Base-by-base conservation (phyloP, 2,888 invertebrate genomes). In the Hyposoter didymator region DNA sequence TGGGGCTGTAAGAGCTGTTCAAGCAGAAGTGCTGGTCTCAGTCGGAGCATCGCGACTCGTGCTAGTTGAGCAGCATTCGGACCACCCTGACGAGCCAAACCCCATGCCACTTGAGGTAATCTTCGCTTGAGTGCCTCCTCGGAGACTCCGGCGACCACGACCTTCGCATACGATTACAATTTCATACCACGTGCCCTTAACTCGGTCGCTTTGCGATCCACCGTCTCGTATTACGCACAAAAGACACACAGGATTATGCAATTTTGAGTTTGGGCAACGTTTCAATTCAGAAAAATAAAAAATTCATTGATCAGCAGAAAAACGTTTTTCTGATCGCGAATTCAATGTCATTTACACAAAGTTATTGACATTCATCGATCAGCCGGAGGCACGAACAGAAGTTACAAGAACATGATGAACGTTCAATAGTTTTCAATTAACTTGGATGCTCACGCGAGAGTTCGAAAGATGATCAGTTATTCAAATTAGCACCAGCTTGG, bases 1-100 rank as follows among this genome's bases (percentile, higher is more conserved):
- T 93, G 92, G 0, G 94, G 94, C 74, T 95, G 95, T 78, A 94
- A 92, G 59, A 96, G 91, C 85, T 94, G 94, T 82, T 94, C 94
- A n/a, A 95, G 90, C 45, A 96, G 95, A n/a, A 94, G 91, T 84
- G 94, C 94, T 4, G 95, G 95, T 67, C 94, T 92, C 22, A 95
- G 92, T 66, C 94, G 92, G 59, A 95, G 94, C 95, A 95, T 95
- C 4, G 91, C 88, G 17, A 93, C 90, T 55, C 93, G 88, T 1
- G 92, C 91, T 4, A 93, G 87, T 84, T 94, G 93, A 1, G 95
- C 94, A n/a, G 95, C 95, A 72, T 93, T 92, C 5, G 95, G 94
- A 8, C 95, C 94, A 62, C 95, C 95, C 86, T 95, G 94, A 87
- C 94, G 94, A 45, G 94, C 94, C 17, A 95, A 89, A 69, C 94